Evolutionary conservation across 1,140 invertebrate species (phyloP), one percentile per base, ranked within the genome.

Genomic region (Lethrus apterus): DNA sequence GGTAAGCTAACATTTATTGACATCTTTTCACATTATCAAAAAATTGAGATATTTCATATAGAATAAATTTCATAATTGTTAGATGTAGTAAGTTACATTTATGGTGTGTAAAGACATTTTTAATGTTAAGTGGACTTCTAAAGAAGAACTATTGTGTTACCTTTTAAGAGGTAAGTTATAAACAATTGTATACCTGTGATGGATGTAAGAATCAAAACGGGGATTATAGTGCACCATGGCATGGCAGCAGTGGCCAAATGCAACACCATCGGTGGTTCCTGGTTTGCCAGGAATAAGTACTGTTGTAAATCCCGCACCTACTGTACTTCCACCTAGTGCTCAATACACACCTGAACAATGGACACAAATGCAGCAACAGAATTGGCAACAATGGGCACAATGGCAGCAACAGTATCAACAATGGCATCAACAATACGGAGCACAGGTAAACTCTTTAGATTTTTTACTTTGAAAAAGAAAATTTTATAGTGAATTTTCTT

Each of bases 331-430:
- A 29, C 53, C 68, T 63, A 67, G 75, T 44, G 73, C 74, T 46
- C 76, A 77, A 9, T 84, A 82, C 51, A 79, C 79, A 8, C 55
- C 78, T 5, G 82, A 84, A 42, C 82, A 85, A 63, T 85, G 83
- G 58, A 54, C 59, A 9, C 62, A 65, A 48, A 55, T 78, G 45
- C 83, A 87, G 60, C 81, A 84, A 52, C 83, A 86, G 61, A 83
- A 86, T 57, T 88, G 84, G 84, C 76, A 84, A 41, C 84, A 88
- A 56, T 89, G 86, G 86, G 75, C 81, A 21, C 81, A 83, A 50
- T 88, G 85, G 81, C 84, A 88, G 59, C 83, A 86, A 57, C 84
- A 88, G 56, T 88, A 86, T 62, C 78, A 83, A 30, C 84, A 87
- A 57, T 89, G 86, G 86, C 85, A 88, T 60, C 75, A 77, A 32